Conservation (phyloP, 2,888 invertebrate species). For the Callyntrura sp. region DNA sequence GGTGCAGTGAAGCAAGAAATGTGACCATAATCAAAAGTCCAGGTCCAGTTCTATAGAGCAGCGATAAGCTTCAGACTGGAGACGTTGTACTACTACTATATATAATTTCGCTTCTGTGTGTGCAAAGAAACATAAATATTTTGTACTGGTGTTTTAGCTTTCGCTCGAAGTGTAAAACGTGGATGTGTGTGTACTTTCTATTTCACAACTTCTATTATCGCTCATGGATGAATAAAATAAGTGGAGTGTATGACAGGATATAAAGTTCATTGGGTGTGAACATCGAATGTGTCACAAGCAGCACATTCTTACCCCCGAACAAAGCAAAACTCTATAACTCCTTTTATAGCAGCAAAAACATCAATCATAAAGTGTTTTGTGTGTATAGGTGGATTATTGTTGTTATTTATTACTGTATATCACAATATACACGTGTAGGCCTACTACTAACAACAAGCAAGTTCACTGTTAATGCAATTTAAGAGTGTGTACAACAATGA, state of each 20-base stretch:
- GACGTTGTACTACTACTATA: neutral
- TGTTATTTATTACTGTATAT: slow-evolving; percentile 34
- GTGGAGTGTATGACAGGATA: slow-evolving; percentile 71
- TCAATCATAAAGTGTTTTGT: slow-evolving; percentile 47
- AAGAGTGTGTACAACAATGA: slow-evolving; percentile 33
- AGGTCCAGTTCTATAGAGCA: neutral
- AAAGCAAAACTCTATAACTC: slow-evolving; percentile 50
- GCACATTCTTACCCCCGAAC: slow-evolving; percentile 38
- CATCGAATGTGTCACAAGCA: slow-evolving; percentile 62
- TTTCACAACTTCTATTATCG: slow-evolving; percentile 30
- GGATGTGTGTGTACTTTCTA: slow-evolving; percentile 1
- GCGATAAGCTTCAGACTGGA: neutral
- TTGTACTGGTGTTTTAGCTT: neutral
- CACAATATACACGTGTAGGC: neutral
- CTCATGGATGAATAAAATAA: slow-evolving; percentile 62
- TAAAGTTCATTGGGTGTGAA: slow-evolving; percentile 74
- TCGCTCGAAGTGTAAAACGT: neutral
- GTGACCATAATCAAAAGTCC: slow-evolving; percentile 57
- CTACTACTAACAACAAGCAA: too few relatives aligned
- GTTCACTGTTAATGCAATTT: too few relatives aligned
- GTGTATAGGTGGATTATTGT: slow-evolving; percentile 5
- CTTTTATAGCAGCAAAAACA: slow-evolving; percentile 23
- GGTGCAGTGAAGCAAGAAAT: slow-evolving; percentile 64
- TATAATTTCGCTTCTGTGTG: neutral
- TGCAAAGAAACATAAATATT: neutral